Evolutionary conservation across 1,140 invertebrate species (phyloP), one percentile per base, ranked within the genome.

Genomic region (Tribolium castaneum): DNA sequence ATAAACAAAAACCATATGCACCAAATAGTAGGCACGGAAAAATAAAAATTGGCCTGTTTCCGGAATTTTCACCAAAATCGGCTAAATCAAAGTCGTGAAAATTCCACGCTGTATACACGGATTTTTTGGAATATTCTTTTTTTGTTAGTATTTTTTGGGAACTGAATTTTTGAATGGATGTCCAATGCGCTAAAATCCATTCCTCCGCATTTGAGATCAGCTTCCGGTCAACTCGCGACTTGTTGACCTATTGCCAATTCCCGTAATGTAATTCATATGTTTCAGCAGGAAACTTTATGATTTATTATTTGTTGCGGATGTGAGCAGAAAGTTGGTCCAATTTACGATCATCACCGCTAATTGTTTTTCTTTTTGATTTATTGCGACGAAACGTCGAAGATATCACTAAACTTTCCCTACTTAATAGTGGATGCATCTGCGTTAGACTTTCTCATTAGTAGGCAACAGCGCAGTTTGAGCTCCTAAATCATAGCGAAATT

Each of bases 401-500:
- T 30, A 30, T 30, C 25, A 30, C 25, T 30, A 72, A 81, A 80
- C 76, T 80, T 81, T 77, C 70, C 30, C n/a, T 72, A 35, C 75
- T 76, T 75, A 75, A 77, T 81, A 56, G 16, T 16, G 10, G 50
- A 56, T 78, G 75, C 77, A 78, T 80, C 76, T 76, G 77, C 59
- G 52, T 71, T 66, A 74, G 51, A 45, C 39, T 39, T 52, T 76
- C 80, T 83, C 80, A 81, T 83, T 83, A 83, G 80, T 80, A 82
- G 66, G 76, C 80, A 80, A 79, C 81, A 82, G 72, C 76, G 59
- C 70, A 54, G 52, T 70, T 76, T 75, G 34, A 71, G 35, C 59
- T 76, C 70, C 75, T 81, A 82, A 82, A 83, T 83, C 81, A 80
- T 81, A 73, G 50, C 51, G 72, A 81, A 84, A 84, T 84, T 84